These are phyloP conservation scores for Chinchilla lanigera DNA, from an alignment of 2,113 vertebrate genomes.

Conservation along the genomic window DNA sequence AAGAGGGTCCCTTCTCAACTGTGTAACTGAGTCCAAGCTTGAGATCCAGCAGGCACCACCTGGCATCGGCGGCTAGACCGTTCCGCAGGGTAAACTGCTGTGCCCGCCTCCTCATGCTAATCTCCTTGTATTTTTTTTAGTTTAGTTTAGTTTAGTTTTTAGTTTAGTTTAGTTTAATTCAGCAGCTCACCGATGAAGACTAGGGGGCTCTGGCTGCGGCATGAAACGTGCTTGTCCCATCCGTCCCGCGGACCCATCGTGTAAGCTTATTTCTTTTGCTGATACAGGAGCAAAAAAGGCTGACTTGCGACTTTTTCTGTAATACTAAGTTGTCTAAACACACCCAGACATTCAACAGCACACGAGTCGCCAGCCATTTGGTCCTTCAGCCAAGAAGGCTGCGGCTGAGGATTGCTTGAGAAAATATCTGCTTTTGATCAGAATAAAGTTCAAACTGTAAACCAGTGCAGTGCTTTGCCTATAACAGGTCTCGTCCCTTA, in stretches of 20 bases:
- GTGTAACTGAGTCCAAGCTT: background rate
- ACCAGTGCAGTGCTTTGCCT: conserved; percentile 53
- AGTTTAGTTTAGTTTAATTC: background rate
- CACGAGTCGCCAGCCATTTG: conserved; percentile 6
- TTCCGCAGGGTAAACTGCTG: background rate
- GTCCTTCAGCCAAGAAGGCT: conserved; percentile 48
- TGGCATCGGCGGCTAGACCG: background rate
- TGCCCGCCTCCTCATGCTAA: background rate
- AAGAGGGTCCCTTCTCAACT: conserved; percentile 8
- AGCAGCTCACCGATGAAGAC: background rate
- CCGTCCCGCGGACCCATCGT: conserved; percentile 26
- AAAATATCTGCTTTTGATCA: conserved; percentile 77
- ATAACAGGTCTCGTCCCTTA: conserved; percentile 30
- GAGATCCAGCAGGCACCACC: background rate
- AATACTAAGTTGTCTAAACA: conserved; percentile 60
- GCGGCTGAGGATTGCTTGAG: conserved; percentile 54
- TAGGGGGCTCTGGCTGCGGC: background rate
- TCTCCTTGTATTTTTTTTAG: background rate
- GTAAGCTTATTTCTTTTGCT: conserved; percentile 63
- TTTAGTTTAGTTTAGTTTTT: background rate
- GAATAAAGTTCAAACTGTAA: conserved; percentile 73
- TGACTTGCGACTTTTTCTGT: conserved; percentile 50
- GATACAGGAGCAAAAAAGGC: conserved; percentile 35
- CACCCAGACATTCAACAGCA: conserved; percentile 51
- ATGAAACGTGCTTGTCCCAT: background rate